Evolutionary conservation across 2,888 invertebrate genomes (phyloP), one percentile per base, ranked within the genome.

Genomic region (Metallyticus violacea): DNA sequence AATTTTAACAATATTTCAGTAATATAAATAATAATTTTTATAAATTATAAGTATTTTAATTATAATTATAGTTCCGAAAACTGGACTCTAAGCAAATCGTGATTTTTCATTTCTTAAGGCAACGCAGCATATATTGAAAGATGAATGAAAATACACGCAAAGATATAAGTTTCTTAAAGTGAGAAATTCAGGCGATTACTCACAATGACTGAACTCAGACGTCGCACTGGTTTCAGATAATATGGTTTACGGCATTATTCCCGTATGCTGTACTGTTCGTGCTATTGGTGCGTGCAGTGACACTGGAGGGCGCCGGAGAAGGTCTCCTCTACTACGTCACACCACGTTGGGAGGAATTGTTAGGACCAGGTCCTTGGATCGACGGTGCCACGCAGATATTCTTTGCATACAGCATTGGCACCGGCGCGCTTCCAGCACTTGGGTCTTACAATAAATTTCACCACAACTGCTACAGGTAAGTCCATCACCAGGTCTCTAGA

Each of bases 381-480:
- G 96, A 96, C 89, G 96, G 96, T 0, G 95, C 95, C 0, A 95
- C 95, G 3, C 96, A 96, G 91, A 95, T 96, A 89, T 96, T 96
- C 92, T 96, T 96, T 91, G 96, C 96, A 0, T 94, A 96, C 89
- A 96, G 96, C 87, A 96, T 96, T 83, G 96, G 96, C 26, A 96
- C 96, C 88, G 96, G 96, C 22, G 96, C 96, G 1, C 91, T 96
- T 81, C 93, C 96, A 2, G 95, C 96, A 5, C 93, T 95, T 79
- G 95, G 96, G 81, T 95, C 95, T 83, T 96, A 96, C 91, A 96
- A 96, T 91, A 94, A 95, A 90, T 96, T 96, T 90, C 94, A 96
- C 90, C 96, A 96, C 90, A 96, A 96, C 90, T 95, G 95, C 88
- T 95, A 95, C 92, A 94, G 93, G 95, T 96, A 91, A 90, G 90